Base-by-base conservation (phyloP, 2,797 vertebrate species). In the Alcedo quadribrachys region DNA sequence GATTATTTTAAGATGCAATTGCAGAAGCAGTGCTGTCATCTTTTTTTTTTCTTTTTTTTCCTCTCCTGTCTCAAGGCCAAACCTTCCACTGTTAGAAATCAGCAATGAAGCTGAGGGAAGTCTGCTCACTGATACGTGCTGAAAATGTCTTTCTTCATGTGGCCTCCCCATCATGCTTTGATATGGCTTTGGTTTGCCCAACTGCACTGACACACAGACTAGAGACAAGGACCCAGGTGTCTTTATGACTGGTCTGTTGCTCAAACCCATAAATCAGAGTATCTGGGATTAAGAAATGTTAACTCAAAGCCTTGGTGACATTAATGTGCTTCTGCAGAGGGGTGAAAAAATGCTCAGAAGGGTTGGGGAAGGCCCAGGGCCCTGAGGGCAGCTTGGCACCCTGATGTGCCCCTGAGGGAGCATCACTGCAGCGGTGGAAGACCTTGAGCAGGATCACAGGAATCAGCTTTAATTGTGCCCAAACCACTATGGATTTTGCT, bases 1-100 rank as follows among this genome's bases (percentile, higher is more conserved):
- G 48, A 69, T 87, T 86, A 86, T 81, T 95, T 89, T 75, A 75
- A 92, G n/a, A 30, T 80, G 50, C 74, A 90, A 22, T 82, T 91
- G 75, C 76, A 95, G 91, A 87, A 92, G 71, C 61, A 82, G n/a
- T 54, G 21, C 37, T 70, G 21, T 13, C 32, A 24, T 55, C 11
- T 37, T n/a, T 54, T 6, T 61, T 63, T 19, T 63, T 16, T 11
- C 5, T 33, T 33, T 20, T 17, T 6, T 8, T 6, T 13, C 18
- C 5, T 2, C 8, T 8, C 50, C 10, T 9, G 8, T 8, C 78
- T 62, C 48, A 57, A 77, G 50, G 84, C 40, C 20, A 48, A 15
- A 37, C 68, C 46, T 89, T 46, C 16, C 28, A 15, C 40, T 37
- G 19, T 45, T 42, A 25, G 53, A 67, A 53, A 33, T 33, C 55